Conservation (phyloP, 2,113 vertebrate genomes). For the Chloropsis cyanopogon region DNA sequence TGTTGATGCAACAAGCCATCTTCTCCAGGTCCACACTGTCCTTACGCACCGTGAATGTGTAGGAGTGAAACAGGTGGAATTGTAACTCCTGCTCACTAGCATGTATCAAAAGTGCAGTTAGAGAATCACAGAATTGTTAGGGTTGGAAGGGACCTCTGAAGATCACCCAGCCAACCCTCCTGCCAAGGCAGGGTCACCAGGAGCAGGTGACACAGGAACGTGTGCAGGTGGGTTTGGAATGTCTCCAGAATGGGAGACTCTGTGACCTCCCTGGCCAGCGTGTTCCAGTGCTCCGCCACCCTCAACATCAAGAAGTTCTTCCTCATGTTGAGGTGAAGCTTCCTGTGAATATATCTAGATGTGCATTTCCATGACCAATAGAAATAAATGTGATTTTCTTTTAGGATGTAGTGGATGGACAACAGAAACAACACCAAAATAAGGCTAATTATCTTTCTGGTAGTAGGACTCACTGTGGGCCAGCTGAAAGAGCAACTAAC, state of each 20-base stretch:
- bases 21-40: neutral
- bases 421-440: neutral
- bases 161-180: neutral
- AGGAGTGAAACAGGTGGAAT: neutral
- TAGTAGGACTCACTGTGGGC: neutral
- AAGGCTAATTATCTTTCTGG: neutral
- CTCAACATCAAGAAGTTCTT: neutral
- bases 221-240: neutral
- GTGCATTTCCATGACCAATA: neutral
- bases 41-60: accelerated
- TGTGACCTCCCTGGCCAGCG: accelerated
- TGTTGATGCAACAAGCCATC: neutral
- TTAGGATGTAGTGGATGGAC: neutral
- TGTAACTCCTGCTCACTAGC: neutral
- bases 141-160: neutral
- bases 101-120: neutral
- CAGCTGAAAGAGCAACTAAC: neutral
- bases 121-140: neutral
- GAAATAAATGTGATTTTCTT: neutral
- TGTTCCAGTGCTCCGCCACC: neutral
- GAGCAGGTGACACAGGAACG: neutral
- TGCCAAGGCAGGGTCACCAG: neutral
- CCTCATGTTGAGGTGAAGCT: neutral
- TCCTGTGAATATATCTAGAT: neutral
- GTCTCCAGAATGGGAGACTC: neutral